Conservation (phyloP, 1,140 invertebrate species). For the Atta colombica region DNA sequence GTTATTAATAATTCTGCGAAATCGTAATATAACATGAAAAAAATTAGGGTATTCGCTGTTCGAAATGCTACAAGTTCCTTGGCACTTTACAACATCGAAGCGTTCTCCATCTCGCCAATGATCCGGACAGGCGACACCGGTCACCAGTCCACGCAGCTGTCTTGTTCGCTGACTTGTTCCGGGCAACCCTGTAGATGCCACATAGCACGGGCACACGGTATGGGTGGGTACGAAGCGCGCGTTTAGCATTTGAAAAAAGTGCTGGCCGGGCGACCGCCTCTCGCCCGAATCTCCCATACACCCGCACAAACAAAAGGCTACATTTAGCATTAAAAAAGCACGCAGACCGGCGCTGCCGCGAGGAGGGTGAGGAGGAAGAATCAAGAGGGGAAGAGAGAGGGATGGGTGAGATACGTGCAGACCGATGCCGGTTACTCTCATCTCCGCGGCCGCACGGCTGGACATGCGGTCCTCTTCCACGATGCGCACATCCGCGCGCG, state of each 20-base stretch:
- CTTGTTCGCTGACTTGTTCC: constrained; percentile 68
- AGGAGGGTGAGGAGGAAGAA: constrained; percentile 43
- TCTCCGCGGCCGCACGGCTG: constrained; percentile 65
- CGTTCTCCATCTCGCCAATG: constrained; percentile 35
- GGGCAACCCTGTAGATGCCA: constrained; percentile 73
- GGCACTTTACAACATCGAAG: constrained; percentile 3
- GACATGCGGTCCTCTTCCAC: constrained; percentile 70
- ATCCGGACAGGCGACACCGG: constrained; percentile 37
- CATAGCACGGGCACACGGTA: constrained; percentile 52
- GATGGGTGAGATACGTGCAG: constrained; percentile 57
- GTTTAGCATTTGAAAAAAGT: constrained; percentile 81
- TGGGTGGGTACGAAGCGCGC: constrained; percentile 70
- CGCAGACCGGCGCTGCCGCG: constrained; percentile 61
- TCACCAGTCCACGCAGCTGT: constrained; percentile 54
- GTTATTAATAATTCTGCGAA: neutral
- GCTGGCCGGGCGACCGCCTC: constrained; percentile 61
- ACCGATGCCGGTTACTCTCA: constrained; percentile 74
- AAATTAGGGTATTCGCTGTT: neutral
- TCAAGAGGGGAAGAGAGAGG: constrained; percentile 19
- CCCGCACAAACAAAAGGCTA: constrained; percentile 80
- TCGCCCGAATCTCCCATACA: constrained; percentile 71
- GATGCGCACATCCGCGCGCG: constrained; percentile 37
- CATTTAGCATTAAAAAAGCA: constrained; percentile 84
- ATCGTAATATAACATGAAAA: neutral
- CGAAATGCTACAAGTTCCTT: constrained; percentile 26